Percentiles rank a stretch among this genome's conserved stretches.
Conservation (phyloP, 2,888 invertebrate genomes). For the Orthosia gothica region DNA sequence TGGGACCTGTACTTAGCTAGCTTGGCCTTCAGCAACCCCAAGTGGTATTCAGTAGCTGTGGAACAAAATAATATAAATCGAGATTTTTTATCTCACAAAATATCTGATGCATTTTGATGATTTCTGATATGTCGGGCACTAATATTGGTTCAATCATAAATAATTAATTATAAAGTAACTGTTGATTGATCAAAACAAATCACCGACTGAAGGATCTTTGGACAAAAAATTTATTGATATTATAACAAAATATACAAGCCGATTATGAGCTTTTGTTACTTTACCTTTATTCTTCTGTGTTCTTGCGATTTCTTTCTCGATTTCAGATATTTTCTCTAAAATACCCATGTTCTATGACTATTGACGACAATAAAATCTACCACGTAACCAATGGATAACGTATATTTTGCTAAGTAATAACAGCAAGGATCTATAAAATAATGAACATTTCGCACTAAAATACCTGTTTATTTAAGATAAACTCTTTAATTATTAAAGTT, state of each 20-base stretch:
- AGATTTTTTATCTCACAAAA: background rate
- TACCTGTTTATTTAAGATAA: constrained; percentile 17
- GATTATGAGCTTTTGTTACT: background rate
- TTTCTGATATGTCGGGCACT: background rate
- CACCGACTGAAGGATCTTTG: background rate
- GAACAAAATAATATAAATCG: constrained; percentile 7
- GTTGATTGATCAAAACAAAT: constrained; percentile 26
- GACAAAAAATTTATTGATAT: background rate
- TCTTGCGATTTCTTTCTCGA: constrained; percentile 99
- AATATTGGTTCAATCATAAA: background rate
- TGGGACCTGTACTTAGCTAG: constrained; percentile 98
- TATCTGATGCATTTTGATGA: background rate
- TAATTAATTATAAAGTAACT: background rate
- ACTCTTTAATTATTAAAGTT: constrained; percentile 29
- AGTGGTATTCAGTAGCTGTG: constrained; percentile 99
- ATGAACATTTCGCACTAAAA: constrained; percentile 58
- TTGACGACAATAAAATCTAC: constrained; percentile 66
- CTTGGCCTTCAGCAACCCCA: constrained; percentile 99
- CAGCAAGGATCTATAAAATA: constrained; percentile 48
- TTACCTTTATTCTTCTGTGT: constrained; percentile 99
- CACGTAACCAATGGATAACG: constrained; percentile 71
- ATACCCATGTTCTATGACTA: constrained; percentile 96
- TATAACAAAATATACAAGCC: background rate
- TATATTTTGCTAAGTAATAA: constrained; percentile 49
- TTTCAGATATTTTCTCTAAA: constrained; percentile 99